These are phyloP conservation scores for Alouatta palliata DNA, from an alignment of 2,113 vertebrate genomes.

Conservation along the genomic window DNA sequence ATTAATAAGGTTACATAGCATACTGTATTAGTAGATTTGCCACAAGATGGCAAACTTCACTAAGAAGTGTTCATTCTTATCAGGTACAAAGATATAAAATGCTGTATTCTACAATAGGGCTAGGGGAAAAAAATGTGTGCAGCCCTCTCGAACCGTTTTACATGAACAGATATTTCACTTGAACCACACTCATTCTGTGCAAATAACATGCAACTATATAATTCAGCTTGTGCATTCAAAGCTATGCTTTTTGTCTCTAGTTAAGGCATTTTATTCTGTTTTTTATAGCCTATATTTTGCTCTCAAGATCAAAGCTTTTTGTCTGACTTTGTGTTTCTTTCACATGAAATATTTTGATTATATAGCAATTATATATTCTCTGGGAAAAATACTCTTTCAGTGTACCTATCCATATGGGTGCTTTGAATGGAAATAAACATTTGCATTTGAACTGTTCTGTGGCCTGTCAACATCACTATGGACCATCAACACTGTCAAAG, in stretches of 20 bases:
- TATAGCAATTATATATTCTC: conserved; percentile 26
- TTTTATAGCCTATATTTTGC: background rate
- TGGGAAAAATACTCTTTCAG: conserved; percentile 16
- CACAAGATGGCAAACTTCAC: conserved; percentile 86
- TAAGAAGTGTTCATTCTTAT: conserved; percentile 49
- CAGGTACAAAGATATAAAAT: background rate
- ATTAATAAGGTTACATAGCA: background rate
- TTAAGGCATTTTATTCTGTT: conserved; percentile 6
- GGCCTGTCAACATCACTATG: conserved; percentile 64
- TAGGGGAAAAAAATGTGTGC: background rate
- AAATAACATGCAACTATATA: background rate
- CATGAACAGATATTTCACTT: background rate
- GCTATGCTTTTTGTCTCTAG: background rate
- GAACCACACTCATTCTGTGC: background rate
- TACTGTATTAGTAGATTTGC: conserved; percentile 31
- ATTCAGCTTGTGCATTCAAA: background rate
- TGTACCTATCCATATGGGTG: conserved; percentile 34
- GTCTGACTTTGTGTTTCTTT: conserved; percentile 52
- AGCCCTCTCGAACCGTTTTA: background rate
- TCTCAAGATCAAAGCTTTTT: conserved; percentile 45
- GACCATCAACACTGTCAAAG: conserved; percentile 58
- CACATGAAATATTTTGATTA: conserved; percentile 67
- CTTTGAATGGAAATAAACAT: conserved; percentile 66
- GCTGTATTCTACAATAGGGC: background rate
- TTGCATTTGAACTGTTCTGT: conserved; percentile 68